phyloP scores from a whole-genome alignment of 2,888 invertebrate genomes.

The Erynnis tages region DNA sequence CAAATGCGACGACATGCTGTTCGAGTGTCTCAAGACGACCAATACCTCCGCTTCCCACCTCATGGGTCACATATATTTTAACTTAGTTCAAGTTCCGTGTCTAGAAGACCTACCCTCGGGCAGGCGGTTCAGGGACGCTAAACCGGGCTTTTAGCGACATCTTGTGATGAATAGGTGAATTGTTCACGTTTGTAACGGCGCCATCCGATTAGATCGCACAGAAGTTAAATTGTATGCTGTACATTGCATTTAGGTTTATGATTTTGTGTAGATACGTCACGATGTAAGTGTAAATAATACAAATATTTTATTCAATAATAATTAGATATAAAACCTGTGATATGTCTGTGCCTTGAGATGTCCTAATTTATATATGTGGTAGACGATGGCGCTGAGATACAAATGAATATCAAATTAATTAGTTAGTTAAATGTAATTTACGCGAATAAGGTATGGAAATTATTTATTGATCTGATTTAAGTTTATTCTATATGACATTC shows the following conservation, averaged over 20 bases:
- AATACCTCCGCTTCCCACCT: constrained; percentile 87
- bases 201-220: constrained; percentile 54
- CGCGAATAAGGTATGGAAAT: constrained; percentile 27
- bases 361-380: constrained; percentile 42
- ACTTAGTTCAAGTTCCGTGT: constrained; percentile 89
- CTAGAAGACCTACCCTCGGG: constrained; percentile 80
- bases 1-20: constrained; percentile 91
- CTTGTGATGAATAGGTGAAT: constrained; percentile 48
- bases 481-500: constrained; percentile 22
- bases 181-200: constrained; percentile 45
- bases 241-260: constrained; percentile 39
- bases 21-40: constrained; percentile 89
- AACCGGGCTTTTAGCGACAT: constrained; percentile 72
- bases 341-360: constrained; percentile 76
- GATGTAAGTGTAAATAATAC: constrained; percentile 38
- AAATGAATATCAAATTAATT: constrained; percentile 34
- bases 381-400: constrained; percentile 66
- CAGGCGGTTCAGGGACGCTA: constrained; percentile 73
- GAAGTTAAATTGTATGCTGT: constrained; percentile 41
- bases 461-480: constrained; percentile 29
- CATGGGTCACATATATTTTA: constrained; percentile 94
- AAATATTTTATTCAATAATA: constrained; percentile 38
- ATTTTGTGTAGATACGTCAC: constrained; percentile 29
- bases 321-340: constrained; percentile 73
- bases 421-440: constrained; percentile 32